Evolutionary conservation across 2,797 vertebrate species (phyloP).

Genomic region (Hybognathus amarus): DNA sequence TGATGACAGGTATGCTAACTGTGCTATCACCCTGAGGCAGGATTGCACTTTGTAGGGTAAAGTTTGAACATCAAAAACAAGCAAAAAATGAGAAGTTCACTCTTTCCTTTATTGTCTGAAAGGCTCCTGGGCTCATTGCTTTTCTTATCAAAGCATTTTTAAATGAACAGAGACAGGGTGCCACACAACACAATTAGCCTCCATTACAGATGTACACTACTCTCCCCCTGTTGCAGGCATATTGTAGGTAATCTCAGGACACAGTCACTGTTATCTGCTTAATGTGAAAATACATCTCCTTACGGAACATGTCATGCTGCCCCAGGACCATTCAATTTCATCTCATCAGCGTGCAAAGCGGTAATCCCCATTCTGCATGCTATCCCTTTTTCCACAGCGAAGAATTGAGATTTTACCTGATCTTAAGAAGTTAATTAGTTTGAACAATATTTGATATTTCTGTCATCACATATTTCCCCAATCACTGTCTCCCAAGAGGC

Average conservation of each 20-base stretch:
- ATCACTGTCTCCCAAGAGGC: conserved; percentile 39
- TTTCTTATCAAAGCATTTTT: conserved; percentile 57
- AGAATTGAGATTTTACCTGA: conserved; percentile 51
- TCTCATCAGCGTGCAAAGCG: conserved; percentile 44
- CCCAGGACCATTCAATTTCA: conserved; percentile 48
- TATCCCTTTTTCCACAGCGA: conserved; percentile 27
- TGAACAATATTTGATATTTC: conserved; percentile 51
- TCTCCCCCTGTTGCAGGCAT: conserved; percentile 33
- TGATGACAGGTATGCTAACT: conserved; percentile 68
- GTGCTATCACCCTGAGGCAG: conserved; percentile 68
- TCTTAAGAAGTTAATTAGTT: conserved; percentile 46
- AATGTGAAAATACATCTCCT: conserved; percentile 48
- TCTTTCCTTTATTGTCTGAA: conserved; percentile 34
- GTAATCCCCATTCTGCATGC: conserved; percentile 38
- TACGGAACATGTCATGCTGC: conserved; percentile 36
- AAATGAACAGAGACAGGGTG: conserved; percentile 58
- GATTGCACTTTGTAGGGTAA: conserved; percentile 68
- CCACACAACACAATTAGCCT: conserved; percentile 55
- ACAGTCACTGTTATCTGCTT: conserved; percentile 47
- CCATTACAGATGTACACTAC: conserved; percentile 44
- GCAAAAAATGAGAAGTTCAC: conserved; percentile 35
- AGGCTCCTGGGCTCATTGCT: conserved; percentile 48
- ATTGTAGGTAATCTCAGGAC: conserved; percentile 52
- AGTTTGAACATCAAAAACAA: conserved; percentile 49
- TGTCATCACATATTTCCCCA: conserved; percentile 46